Evolutionary conservation across 2,113 vertebrate genomes (phyloP).

Genomic region (Octodon degus): DNA sequence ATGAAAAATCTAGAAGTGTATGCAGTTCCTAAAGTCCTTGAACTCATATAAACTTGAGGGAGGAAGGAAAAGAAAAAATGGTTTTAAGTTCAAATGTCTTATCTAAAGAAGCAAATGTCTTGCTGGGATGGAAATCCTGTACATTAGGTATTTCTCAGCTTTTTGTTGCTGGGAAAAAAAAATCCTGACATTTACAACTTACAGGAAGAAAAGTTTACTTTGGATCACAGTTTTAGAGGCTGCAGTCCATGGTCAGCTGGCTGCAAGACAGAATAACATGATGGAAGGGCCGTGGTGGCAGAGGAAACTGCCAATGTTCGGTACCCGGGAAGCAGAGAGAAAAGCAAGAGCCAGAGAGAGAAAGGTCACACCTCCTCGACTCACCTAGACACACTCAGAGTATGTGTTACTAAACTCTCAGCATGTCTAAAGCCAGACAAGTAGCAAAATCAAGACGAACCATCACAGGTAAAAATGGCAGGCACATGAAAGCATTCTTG

Average conservation of each 20-base stretch:
- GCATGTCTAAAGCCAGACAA: background rate
- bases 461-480: background rate
- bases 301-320: background rate
- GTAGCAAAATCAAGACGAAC: background rate
- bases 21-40: background rate
- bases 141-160: background rate
- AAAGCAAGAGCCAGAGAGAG: background rate
- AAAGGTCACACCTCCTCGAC: background rate
- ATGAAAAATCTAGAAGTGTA: constrained; percentile 19
- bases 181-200: background rate
- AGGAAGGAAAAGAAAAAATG: background rate
- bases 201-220: background rate
- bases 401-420: background rate
- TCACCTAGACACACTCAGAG: background rate
- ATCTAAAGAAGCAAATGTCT: background rate
- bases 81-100: background rate
- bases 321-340: background rate
- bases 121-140: too few relatives aligned
- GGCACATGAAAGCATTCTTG: background rate
- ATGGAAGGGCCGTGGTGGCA: background rate
- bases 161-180: background rate
- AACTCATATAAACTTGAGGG: background rate
- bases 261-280: background rate
- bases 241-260: background rate
- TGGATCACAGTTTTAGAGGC: background rate